phyloP scores from a whole-genome alignment of 1,140 invertebrate genomes.

The Nomia melanderi region DNA sequence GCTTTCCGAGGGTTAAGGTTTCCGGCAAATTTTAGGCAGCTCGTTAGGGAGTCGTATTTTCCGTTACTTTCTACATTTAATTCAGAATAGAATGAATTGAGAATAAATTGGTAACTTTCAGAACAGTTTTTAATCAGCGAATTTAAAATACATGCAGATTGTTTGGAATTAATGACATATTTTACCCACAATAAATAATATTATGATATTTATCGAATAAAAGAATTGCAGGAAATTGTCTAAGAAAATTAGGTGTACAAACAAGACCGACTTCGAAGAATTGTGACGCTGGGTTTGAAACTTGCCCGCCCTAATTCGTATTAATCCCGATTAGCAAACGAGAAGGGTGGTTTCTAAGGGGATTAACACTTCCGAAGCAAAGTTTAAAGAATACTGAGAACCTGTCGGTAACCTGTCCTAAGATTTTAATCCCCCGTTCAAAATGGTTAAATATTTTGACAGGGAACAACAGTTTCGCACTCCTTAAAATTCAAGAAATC shows the following conservation, averaged over 20 bases:
- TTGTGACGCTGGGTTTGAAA: slow-evolving; percentile 56
- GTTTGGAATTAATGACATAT: no score
- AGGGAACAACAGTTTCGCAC: no score
- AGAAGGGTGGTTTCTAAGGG: slow-evolving; percentile 2
- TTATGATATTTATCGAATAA: background rate
- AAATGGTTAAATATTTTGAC: slow-evolving; percentile 34
- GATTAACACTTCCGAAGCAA: slow-evolving; percentile 16
- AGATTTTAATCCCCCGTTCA: background rate
- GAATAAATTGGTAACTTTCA: no score
- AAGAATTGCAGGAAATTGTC: background rate
- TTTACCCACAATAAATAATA: no score
- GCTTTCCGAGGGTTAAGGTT: slow-evolving; percentile 11
- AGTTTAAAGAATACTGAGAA: background rate
- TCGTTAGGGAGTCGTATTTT: slow-evolving; percentile 7
- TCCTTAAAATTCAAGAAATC: background rate
- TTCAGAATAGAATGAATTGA: no score
- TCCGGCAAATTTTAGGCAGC: slow-evolving; percentile 21
- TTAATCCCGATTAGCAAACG: slow-evolving; percentile 49
- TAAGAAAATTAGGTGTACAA: background rate
- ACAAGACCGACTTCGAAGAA: slow-evolving; percentile 4
- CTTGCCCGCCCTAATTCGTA: slow-evolving; percentile 16
- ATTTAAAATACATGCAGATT: no score
- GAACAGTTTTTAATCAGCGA: no score
- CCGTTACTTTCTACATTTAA: background rate
- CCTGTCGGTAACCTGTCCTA: background rate